These are phyloP conservation scores for Apis mellifera DNA, from an alignment of 1,140 invertebrate species.

Conservation along the genomic window Amel_HAv3.1 CM009935.2:3635001-3635500, in stretches of 20 bases:
- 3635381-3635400: conserved; percentile 95
- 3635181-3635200: conserved; percentile 81
- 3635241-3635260: conserved; percentile 79
- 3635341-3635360: conserved; percentile 84
- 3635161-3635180: conserved; percentile 73
- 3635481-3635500: conserved; percentile 85
- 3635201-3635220: conserved; percentile 82
- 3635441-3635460: conserved; percentile 93
- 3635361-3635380: conserved; percentile 97
- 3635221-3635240: conserved; percentile 79
- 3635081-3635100: conserved; percentile 69
- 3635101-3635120: conserved; percentile 83
- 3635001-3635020: too few relatives aligned
- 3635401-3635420: conserved; percentile 97
- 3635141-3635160: conserved; percentile 81
- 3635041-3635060: not conserved
- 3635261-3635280: conserved; percentile 85
- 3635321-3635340: not conserved
- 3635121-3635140: conserved; percentile 87
- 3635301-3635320: not conserved
- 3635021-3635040: not conserved
- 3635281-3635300: conserved; percentile 76
- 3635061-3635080: conserved; percentile 65
- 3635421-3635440: conserved; percentile 98
- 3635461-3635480: conserved; percentile 87